Evolutionary conservation across 2,888 invertebrate genomes (phyloP), one percentile per base, ranked within the genome.

Genomic region (Platycheirus rosarum): DNA sequence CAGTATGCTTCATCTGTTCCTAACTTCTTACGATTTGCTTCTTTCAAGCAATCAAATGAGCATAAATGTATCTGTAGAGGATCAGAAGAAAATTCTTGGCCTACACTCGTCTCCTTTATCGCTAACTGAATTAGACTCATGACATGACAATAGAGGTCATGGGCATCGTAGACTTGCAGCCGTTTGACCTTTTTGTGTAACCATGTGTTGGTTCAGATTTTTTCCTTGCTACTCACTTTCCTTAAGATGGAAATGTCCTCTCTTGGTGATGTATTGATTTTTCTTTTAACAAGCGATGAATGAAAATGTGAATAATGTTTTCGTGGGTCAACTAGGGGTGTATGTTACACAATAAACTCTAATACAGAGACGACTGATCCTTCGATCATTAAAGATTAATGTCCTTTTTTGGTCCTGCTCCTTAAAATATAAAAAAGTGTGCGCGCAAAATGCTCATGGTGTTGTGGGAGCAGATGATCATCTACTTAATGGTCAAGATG

Each of bases 261-360:
- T 68, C 53, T 49, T 40, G 65, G 70, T 80, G 70, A 48, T 62
- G 60, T 80, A 76, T 62, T 71, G 70, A n/a, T 70, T 68, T 71
- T 62, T 37, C 62, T 51, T 29, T 57, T 42, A 2, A 40, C 23
- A 11, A 6, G 6, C 26, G 55, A 82, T 82, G 82, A 82, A 82
- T 82, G 82, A 82, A 82, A 76, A 66, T 66, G 65, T 76, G 70
- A 70, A 71, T 75, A 69, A 75, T 76, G 76, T 77, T 71, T 73
- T 73, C 74, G 74, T 84, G 84, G 84, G 84, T 84, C 84, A 84
- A 84, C 73, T 78, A 84, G 78, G 84, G 78, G 84, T 84, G 84
- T 84, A 84, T 53, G 70, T 84, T 84, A 84, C 84, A 84, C 78
- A 78, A 84, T 84, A 68, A 46, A 65, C 62, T 70, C 48, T 73